Evolutionary conservation across 2,113 vertebrate species (phyloP), one percentile per base, ranked within the genome.

Genomic region (Calonectris borealis): DNA sequence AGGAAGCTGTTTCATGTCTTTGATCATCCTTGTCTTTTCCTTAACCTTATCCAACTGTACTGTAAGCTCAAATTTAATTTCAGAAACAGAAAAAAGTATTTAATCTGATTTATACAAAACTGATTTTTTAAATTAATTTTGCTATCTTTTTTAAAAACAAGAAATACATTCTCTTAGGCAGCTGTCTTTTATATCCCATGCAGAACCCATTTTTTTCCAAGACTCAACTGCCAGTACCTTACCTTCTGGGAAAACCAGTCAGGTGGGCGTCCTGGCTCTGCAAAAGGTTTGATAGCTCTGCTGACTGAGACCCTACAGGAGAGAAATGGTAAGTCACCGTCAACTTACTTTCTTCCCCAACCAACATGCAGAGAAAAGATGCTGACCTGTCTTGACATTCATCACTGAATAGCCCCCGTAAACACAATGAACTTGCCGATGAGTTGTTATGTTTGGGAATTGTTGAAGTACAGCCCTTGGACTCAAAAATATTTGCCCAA

Each of bases 181-280:
- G 25, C 24, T 62, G 26, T 40, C 51, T 60, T 73, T 32, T 21
- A 38, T 9, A 52, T 24, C 6, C 20, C 40, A 51, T 12, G 9
- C 20, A 89, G 31, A 91, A 60, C 6, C 13, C 2, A 17, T 19
- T 61, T 77, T 77, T 68, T 60, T 26, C 60, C 20, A 82, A 52
- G 36, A 75, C 9, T 90, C 58, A 54, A 49, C 62, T 36, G 6
- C 24, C 81, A 58, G 15, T 49, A 64, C 80, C 95, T 97, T 97
- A 99, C 99, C 98, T 99, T 99, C 90, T 99, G 99, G 73, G 99
- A 99, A 97, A 99, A 99, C 99, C 99, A 99, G 96, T 99, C 99
- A 80, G 99, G 99, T 79, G 99, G 99, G 40, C 99, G 99, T 64
- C 99, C 99, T 44, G 98, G 96, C 96, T 99, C 99, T 90, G 99